A percentile compares a stretch with the other conserved stretches of the same genome.
Evolutionary conservation across 2,797 vertebrate species (phyloP).

Genomic region (Peromyscus nudipes): DNA sequence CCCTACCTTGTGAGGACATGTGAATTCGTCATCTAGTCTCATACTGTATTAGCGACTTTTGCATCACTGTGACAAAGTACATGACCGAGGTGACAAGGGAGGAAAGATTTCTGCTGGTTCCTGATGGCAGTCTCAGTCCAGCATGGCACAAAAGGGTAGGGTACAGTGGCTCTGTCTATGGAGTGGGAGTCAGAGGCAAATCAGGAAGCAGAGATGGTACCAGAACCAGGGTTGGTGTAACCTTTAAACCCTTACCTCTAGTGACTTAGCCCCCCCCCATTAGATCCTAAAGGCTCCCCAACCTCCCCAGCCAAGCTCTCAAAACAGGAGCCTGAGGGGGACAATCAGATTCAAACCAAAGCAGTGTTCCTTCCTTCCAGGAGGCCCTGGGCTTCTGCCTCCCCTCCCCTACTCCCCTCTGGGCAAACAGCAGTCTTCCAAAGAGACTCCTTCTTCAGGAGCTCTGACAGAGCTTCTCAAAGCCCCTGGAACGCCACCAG

Average conservation of each 20-base stretch:
- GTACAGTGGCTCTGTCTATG: neutral
- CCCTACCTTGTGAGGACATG: neutral
- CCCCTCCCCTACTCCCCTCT: neutral
- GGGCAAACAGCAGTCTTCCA: neutral
- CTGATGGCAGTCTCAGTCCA: neutral
- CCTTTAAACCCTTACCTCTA: neutral
- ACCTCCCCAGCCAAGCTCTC: neutral
- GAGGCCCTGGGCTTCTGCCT: neutral
- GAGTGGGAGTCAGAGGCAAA: neutral
- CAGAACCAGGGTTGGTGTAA: neutral
- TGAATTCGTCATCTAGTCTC: neutral
- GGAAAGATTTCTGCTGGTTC: neutral
- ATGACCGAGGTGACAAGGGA: neutral
- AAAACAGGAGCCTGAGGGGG: neutral
- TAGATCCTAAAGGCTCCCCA: neutral
- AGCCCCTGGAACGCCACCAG: fast-evolving
- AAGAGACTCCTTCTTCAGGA: neutral
- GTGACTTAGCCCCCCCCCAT: neutral
- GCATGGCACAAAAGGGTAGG: fast-evolving
- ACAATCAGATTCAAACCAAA: neutral
- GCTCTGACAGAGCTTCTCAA: neutral
- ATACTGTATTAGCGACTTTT: neutral
- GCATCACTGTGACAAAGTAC: neutral
- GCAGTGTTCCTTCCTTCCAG: neutral
- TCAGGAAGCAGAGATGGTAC: neutral